These are phyloP conservation scores for Smithornis capensis DNA, from an alignment of 2,113 vertebrate species.

Conservation along the genomic window DNA sequence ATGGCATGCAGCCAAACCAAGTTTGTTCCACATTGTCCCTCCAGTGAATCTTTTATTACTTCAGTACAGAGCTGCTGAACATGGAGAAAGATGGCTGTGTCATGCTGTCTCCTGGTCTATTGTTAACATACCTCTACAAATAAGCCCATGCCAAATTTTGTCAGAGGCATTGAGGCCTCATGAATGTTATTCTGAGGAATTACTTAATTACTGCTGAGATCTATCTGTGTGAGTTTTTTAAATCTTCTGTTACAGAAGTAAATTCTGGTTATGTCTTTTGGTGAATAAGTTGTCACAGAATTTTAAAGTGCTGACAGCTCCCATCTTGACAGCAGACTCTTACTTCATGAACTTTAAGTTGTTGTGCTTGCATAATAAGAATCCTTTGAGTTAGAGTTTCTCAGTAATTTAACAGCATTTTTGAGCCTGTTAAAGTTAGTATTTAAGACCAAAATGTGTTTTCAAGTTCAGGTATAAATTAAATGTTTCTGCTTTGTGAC, in stretches of 20 bases:
- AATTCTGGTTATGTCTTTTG: neutral
- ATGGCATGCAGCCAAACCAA: neutral
- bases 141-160: neutral
- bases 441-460: neutral
- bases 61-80: neutral
- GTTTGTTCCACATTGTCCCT: neutral
- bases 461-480: neutral
- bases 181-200: neutral
- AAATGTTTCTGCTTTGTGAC: neutral
- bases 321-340: constrained; percentile 12
- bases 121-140: neutral
- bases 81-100: neutral
- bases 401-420: neutral
- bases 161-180: neutral
- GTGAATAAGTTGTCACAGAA: constrained; percentile 14
- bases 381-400: neutral
- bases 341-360: neutral
- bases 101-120: neutral
- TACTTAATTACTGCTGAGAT: neutral
- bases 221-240: neutral
- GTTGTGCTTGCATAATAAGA: neutral
- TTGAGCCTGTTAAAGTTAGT: neutral
- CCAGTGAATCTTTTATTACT: neutral
- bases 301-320: constrained; percentile 27
- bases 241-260: constrained; percentile 7